Base-by-base conservation (phyloP, 2,888 invertebrate genomes). In the Catocala sponsa region DNA sequence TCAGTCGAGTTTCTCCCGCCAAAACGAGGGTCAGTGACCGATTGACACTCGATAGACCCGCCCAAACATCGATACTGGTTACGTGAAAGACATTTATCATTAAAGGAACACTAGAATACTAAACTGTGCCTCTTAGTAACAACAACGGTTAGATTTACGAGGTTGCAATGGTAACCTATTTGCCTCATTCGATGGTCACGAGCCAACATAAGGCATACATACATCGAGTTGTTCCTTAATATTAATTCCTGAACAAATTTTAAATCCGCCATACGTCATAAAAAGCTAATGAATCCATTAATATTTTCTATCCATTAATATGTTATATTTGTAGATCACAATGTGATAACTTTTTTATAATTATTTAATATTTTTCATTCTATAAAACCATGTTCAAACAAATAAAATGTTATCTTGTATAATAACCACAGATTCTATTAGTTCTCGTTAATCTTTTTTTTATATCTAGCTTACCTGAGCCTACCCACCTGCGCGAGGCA, bases 1-100 rank as follows among this genome's bases (percentile, higher is more conserved):
- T 80, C 83, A 67, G 84, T 83, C 89, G 76, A 91, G 94, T 94
- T 93, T 92, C 93, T 91, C 92, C 93, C 93, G 92, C 93, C 94
- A 92, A 94, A 94, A 90, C 87, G 50, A 84, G 88, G 91, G 83
- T 88, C 92, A 87, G 52, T 91, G 93, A 89, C 93, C 94, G 89
- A 88, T 90, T 93, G 93, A 94, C 92, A 92, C 90, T 91, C 90
- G 85, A 87, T 88, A 76, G 84, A 73, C 79, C 78, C 82, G 78
- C 82, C 79, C 77, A 74, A 74, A 74, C 66, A 76, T 82, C 76
- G 76, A 81, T 73, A 77, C 72, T 59, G 53, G 49, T 53, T 49
- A 48, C 15, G 48, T 48, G 15, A 50, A 49, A 46, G 15, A 11
- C 33, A 32, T 6, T 25, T 13, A n/a, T 43, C 11, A 25, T 41